Conservation (phyloP, 2,888 invertebrate genomes). For the Coronaproctus castanopsis region DNA sequence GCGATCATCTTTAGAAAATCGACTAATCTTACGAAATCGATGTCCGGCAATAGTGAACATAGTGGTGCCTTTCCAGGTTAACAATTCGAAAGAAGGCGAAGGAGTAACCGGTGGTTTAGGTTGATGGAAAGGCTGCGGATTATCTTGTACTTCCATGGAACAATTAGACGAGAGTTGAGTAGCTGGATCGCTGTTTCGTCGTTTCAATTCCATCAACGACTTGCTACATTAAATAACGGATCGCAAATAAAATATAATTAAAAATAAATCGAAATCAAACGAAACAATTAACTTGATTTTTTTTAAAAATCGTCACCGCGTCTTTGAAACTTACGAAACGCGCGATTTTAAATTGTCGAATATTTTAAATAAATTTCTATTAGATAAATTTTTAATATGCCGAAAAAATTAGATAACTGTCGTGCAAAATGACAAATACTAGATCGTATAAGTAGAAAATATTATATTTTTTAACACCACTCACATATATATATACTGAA, state of each 20-base stretch:
- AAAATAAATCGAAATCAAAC: background rate
- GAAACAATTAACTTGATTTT: too few species aligned
- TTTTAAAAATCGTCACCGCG: background rate
- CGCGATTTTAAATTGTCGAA: too few species aligned
- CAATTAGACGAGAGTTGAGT: constrained; percentile 22
- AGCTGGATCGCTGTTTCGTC: constrained; percentile 55
- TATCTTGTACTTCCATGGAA: background rate
- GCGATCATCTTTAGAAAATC: constrained; percentile 58
- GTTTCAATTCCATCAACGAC: constrained; percentile 20
- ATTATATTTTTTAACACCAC: too few species aligned
- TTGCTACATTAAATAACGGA: background rate
- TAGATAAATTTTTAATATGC: too few species aligned
- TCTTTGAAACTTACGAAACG: constrained; percentile 18
- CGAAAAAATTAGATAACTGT: too few species aligned
- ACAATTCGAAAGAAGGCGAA: constrained; percentile 21
- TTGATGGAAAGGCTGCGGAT: constrained; percentile 1
- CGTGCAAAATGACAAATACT: too few species aligned
- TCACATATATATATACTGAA: too few species aligned
- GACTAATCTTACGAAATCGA: constrained; percentile 51
- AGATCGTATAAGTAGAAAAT: too few species aligned
- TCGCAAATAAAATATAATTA: too few species aligned
- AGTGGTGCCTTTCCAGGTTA: constrained; percentile 37
- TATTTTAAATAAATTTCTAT: too few species aligned
- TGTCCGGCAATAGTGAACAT: constrained; percentile 54
- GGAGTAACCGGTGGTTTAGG: constrained; percentile 14